Conservation (phyloP, 2,113 vertebrate genomes). For the Pangasianodon gigas region DNA sequence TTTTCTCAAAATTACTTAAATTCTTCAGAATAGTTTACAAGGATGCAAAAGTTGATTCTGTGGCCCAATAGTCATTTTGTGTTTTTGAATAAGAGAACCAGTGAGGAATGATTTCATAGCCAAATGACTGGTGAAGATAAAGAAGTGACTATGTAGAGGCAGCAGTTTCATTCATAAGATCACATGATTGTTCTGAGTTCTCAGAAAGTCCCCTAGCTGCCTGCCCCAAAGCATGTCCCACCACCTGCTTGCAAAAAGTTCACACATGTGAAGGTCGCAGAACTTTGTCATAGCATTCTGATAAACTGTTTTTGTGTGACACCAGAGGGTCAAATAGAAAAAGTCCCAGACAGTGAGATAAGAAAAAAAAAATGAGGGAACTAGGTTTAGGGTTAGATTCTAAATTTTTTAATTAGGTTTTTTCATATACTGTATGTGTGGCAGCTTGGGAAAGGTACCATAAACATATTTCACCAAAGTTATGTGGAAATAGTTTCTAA, state of each 20-base stretch:
- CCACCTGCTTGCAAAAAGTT: neutral
- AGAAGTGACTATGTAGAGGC: neutral
- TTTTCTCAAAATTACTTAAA: too few relatives aligned
- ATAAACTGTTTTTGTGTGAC: neutral
- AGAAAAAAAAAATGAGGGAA: neutral
- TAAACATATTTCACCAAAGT: neutral
- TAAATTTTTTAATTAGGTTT: neutral
- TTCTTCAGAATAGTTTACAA: too few relatives aligned
- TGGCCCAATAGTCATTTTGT: neutral
- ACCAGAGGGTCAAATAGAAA: neutral
- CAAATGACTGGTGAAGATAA: neutral
- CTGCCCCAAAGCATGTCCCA: neutral
- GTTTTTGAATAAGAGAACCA: neutral
- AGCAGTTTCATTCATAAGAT: neutral
- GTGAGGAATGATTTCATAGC: neutral
- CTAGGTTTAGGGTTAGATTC: neutral
- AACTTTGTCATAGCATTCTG: neutral
- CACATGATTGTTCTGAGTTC: neutral
- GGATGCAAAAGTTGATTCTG: neutral
- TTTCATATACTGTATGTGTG: neutral
- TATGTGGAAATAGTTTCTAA: neutral
- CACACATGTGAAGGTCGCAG: neutral
- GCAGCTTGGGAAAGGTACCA: too few relatives aligned
- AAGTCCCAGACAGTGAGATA: neutral
- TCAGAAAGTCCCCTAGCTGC: neutral